These are phyloP conservation scores for Luperina testacea DNA, from an alignment of 2,888 invertebrate genomes.

Conservation along the genomic window DNA sequence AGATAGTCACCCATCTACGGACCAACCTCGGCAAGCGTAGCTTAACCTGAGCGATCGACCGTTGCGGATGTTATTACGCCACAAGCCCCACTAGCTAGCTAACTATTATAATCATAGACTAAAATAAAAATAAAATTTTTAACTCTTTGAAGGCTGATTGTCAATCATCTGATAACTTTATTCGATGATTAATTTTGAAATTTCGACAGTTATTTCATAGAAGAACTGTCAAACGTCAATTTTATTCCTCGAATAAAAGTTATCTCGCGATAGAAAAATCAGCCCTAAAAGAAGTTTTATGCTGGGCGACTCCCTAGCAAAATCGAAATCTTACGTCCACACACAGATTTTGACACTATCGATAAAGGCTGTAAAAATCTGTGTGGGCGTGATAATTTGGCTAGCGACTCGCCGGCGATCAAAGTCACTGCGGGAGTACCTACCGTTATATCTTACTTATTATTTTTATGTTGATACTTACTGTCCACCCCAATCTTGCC, in stretches of 20 bases:
- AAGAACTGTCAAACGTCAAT: no score
- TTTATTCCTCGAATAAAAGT: no score
- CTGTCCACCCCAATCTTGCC: slow-evolving; percentile 65
- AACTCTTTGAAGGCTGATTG: no score
- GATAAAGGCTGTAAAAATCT: not conserved
- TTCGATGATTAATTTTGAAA: no score
- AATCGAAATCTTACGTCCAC: not conserved
- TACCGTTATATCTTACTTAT: not conserved
- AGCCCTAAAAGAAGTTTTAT: not conserved
- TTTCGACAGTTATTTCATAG: no score
- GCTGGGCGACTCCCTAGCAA: not conserved
- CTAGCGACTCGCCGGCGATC: not conserved
- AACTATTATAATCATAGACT: not conserved
- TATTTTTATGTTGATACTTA: slow-evolving; percentile 32
- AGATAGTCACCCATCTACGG: no score
- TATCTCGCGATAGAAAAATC: no score
- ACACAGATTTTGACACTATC: not conserved
- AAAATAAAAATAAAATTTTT: not conserved
- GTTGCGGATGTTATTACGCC: no score
- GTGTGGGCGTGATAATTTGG: not conserved
- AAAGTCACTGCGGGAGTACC: not conserved
- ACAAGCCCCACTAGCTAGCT: not conserved
- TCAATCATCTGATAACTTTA: no score
- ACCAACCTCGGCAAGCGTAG: no score
- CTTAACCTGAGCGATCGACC: no score